phyloP scores from a whole-genome alignment of 1,140 invertebrate species.

The Heterodera carotae region DNA sequence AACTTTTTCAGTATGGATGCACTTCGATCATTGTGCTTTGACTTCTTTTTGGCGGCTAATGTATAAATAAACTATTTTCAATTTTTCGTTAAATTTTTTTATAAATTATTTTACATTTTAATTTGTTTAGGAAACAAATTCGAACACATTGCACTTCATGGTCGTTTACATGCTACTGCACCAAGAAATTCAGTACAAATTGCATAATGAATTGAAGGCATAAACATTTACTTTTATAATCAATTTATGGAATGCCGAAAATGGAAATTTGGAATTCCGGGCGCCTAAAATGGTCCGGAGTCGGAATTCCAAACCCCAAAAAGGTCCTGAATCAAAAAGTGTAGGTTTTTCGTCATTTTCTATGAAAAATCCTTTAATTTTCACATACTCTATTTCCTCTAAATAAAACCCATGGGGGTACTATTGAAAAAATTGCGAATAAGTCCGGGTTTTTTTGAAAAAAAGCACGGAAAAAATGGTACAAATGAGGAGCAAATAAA shows the following conservation, averaged over 20 bases:
- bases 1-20: slow-evolving; percentile 11
- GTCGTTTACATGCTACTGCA: slow-evolving; percentile 24
- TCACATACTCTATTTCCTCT: no score
- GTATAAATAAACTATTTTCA: background rate
- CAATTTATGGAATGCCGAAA: background rate
- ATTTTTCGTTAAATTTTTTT: background rate
- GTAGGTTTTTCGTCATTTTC: no score
- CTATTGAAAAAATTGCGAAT: slow-evolving; percentile 5
- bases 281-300: no score
- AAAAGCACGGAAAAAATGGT: no score
- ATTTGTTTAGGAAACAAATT: slow-evolving; percentile 16
- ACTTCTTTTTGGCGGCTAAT: slow-evolving; percentile 27
- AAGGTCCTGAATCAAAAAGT: no score
- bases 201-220: slow-evolving; percentile 32
- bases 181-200: slow-evolving; percentile 13
- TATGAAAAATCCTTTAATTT: no score
- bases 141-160: slow-evolving; percentile 27
- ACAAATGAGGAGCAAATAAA: no score
- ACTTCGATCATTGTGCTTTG: slow-evolving; percentile 21
- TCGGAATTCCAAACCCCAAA: no score
- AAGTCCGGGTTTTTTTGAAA: no score
- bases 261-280: no score
- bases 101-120: background rate
- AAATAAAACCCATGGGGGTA: no score
- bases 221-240: background rate